These are phyloP conservation scores for Calypte anna DNA, from an alignment of 2,113 vertebrate species.

Conservation along the genomic window DNA sequence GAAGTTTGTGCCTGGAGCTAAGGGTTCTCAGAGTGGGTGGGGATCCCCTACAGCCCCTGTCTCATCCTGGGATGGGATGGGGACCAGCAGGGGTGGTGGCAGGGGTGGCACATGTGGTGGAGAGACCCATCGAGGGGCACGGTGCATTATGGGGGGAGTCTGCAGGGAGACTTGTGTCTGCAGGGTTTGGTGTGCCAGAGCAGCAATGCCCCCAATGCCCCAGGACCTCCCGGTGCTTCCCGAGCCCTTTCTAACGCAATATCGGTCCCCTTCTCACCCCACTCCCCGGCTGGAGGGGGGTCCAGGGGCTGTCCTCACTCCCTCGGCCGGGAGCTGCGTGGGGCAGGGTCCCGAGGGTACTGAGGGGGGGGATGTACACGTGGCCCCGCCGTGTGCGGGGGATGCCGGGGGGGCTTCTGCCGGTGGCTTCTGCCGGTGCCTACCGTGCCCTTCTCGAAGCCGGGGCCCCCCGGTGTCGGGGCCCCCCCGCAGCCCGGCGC, in stretches of 20 bases:
- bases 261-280: rapidly evolving
- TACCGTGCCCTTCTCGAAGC: neutral
- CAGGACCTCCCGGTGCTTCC: neutral
- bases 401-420: neutral
- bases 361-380: no score
- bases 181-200: neutral
- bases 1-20: neutral
- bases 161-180: neutral
- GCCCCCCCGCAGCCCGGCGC: neutral
- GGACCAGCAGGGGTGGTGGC: neutral
- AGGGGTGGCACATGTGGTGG: neutral
- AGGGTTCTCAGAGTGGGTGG: rapidly evolving
- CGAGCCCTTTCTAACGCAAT: neutral
- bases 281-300: rapidly evolving
- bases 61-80: neutral
- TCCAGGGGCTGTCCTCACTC: neutral
- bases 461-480: neutral
- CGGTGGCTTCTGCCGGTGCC: neutral
- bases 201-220: neutral
- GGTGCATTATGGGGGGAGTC: no score
- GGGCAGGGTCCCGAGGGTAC: no score
- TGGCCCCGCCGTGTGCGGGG: neutral
- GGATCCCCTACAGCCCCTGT: neutral
- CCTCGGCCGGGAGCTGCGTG: neutral
- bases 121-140: rapidly evolving